Conservation (phyloP, 1,140 invertebrate genomes). For the Eubasilissa regina region DNA sequence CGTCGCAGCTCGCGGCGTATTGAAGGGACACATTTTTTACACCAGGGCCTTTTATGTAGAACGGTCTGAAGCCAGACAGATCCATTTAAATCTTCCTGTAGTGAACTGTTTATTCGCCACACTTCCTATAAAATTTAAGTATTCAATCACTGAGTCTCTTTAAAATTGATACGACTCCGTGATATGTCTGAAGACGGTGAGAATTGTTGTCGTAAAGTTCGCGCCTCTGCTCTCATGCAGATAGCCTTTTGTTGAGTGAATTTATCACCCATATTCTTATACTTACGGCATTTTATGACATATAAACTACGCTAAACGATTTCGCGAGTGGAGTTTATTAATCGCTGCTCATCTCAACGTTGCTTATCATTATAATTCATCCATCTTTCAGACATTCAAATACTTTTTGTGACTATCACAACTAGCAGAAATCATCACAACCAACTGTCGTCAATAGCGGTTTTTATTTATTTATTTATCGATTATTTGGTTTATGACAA, state of each 20-base stretch:
- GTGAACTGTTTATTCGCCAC: not conserved
- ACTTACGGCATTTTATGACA: not conserved
- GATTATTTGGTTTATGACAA: no score
- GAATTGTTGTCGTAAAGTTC: not conserved
- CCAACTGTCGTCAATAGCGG: no score
- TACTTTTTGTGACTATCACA: no score
- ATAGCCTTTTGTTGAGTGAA: not conserved
- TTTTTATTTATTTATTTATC: no score
- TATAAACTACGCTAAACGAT: no score
- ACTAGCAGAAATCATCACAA: no score
- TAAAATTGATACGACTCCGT: conserved; percentile 7
- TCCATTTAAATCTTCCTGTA: conserved; percentile 2
- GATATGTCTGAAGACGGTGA: not conserved
- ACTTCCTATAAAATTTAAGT: conserved; percentile 16
- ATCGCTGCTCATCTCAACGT: no score
- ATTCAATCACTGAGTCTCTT: conserved; percentile 13
- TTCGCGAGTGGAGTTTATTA: no score
- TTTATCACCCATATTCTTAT: not conserved
- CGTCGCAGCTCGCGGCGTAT: not conserved
- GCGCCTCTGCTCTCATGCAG: not conserved
- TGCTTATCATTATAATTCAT: no score
- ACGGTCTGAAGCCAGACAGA: conserved; percentile 3
- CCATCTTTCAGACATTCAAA: no score
- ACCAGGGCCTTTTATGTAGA: conserved; percentile 1
- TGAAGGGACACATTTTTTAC: not conserved